Evolutionary conservation across 1,140 invertebrate genomes (phyloP).

Genomic region (Cherax quadricarinatus): DNA sequence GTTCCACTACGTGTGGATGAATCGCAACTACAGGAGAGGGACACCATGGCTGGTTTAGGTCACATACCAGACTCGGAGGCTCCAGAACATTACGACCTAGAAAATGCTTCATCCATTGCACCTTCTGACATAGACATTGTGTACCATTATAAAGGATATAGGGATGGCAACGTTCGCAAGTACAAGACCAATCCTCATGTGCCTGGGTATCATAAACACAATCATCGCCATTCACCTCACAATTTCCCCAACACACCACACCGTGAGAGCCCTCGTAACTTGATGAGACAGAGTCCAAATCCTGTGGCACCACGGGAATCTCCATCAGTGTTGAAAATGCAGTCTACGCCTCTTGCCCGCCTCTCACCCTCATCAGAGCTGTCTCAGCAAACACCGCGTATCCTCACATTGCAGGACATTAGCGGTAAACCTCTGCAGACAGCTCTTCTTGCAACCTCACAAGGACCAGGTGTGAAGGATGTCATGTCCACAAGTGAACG

Average conservation of each 20-base stretch:
- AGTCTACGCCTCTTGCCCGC: slow-evolving; percentile 92
- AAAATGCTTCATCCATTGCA: slow-evolving; percentile 97
- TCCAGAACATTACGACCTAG: slow-evolving; percentile 96
- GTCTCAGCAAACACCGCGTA: slow-evolving; percentile 92
- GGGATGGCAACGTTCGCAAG: slow-evolving; percentile 87
- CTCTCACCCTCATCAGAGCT: slow-evolving; percentile 94
- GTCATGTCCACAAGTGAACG: slow-evolving; percentile 89
- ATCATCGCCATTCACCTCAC: slow-evolving; percentile 76
- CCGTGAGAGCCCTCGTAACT: slow-evolving; percentile 78
- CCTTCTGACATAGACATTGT: slow-evolving; percentile 98
- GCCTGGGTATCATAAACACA: slow-evolving; percentile 75
- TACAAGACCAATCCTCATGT: slow-evolving; percentile 82
- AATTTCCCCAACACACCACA: slow-evolving; percentile 80
- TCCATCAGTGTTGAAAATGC: slow-evolving; percentile 79
- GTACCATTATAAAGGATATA: slow-evolving; percentile 95
- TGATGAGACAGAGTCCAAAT: slow-evolving; percentile 75
- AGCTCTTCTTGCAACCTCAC: slow-evolving; percentile 90
- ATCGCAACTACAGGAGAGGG: slow-evolving; percentile 64
- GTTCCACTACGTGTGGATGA: slow-evolving; percentile 75
- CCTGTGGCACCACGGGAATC: slow-evolving; percentile 74
- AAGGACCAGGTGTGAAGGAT: slow-evolving; percentile 77
- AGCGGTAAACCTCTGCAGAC: slow-evolving; percentile 93
- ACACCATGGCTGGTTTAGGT: slow-evolving; percentile 72
- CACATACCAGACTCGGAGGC: slow-evolving; percentile 84
- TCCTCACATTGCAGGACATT: slow-evolving; percentile 94